Conservation (phyloP, 2,113 vertebrate genomes). For the Megaptera novaeangliae region DNA sequence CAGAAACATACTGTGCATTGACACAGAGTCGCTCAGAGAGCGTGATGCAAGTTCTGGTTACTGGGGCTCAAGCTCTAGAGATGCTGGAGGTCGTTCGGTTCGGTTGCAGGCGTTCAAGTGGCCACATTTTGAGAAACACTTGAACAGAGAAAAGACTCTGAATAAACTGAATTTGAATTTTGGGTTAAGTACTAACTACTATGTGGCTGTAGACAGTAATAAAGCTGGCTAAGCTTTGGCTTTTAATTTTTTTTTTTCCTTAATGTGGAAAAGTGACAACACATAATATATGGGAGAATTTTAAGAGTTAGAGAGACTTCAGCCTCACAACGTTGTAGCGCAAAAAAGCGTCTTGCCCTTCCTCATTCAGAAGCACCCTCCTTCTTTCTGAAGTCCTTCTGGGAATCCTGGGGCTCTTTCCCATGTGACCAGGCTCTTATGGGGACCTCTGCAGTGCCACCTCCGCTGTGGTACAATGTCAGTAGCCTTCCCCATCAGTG, state of each 20-base stretch:
- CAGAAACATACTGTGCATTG: not conserved
- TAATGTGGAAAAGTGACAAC: not conserved
- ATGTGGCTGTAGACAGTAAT: not conserved
- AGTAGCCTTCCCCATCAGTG: too few species aligned
- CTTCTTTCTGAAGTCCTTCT: not conserved
- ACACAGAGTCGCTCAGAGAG: fast-evolving
- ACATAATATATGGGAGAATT: not conserved
- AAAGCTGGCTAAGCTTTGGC: not conserved
- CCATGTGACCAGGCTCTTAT: not conserved
- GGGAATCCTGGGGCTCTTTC: too few species aligned
- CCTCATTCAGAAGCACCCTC: not conserved
- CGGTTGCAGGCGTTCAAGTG: not conserved
- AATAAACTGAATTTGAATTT: not conserved
- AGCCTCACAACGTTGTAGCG: not conserved
- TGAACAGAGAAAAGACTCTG: not conserved
- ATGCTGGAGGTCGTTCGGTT: not conserved
- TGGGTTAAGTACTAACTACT: not conserved
- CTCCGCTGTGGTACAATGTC: not conserved
- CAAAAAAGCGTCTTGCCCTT: not conserved
- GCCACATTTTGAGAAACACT: not conserved
- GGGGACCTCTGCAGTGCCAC: too few species aligned
- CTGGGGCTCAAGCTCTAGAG: not conserved
- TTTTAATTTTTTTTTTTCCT: not conserved
- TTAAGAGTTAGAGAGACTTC: not conserved
- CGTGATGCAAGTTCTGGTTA: not conserved